phyloP scores from a whole-genome alignment of 2,113 vertebrate species.

The Plotosus lineatus region DNA sequence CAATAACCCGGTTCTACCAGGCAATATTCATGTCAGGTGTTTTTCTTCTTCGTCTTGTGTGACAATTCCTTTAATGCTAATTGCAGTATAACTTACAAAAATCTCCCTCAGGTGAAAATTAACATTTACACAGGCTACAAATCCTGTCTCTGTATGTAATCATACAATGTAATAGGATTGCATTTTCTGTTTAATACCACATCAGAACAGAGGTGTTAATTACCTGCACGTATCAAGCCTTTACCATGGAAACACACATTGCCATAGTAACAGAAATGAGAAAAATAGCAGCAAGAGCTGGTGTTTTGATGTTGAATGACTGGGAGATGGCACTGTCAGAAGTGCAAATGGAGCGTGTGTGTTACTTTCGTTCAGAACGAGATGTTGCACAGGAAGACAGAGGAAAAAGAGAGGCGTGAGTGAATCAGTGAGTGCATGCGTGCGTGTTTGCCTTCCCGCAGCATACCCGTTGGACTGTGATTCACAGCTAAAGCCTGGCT shows the following conservation, averaged over 20 bases:
- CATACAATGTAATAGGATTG: conserved; percentile 15
- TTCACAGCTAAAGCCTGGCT: conserved; percentile 35
- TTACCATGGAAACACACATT: conserved; percentile 58
- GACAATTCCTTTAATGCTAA: background rate
- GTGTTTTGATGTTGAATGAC: conserved; percentile 52
- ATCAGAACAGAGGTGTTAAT: conserved; percentile 57
- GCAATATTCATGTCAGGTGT: background rate
- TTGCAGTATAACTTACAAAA: background rate
- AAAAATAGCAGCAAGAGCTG: conserved; percentile 32
- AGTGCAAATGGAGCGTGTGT: conserved; percentile 52
- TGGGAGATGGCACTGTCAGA: conserved; percentile 46
- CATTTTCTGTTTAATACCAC: conserved; percentile 20
- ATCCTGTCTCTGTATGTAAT: background rate
- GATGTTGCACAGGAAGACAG: background rate
- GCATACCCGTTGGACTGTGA: conserved; percentile 29
- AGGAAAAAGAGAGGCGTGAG: conserved; percentile 12
- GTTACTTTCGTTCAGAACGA: conserved; percentile 17
- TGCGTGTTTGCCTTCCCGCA: background rate
- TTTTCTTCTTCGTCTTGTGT: background rate
- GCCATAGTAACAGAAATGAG: conserved; percentile 61
- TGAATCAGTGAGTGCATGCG: conserved; percentile 10
- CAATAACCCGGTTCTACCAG: background rate
- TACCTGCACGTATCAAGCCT: conserved; percentile 53
- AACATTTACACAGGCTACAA: background rate
- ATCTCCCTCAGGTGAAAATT: background rate